Conservation (phyloP, 2,113 vertebrate species). For the Charadrius vociferus region DNA sequence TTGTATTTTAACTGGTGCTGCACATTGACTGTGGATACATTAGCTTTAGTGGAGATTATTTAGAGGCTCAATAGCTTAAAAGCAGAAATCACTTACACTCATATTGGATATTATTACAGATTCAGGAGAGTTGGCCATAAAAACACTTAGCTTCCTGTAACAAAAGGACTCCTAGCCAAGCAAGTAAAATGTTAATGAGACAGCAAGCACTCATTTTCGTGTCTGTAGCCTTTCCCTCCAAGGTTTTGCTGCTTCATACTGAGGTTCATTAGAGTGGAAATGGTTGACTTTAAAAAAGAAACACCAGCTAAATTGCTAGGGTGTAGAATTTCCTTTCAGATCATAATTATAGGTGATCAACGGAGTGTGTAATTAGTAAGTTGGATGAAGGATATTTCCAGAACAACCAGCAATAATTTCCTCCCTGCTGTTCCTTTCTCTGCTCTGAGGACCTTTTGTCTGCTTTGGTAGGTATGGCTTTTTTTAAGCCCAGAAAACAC, state of each 20-base stretch:
- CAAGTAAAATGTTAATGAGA: constrained; percentile 65
- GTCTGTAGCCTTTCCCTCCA: constrained; percentile 17
- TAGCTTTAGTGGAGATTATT: constrained; percentile 43
- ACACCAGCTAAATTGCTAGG: neutral
- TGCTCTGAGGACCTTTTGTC: constrained; percentile 11
- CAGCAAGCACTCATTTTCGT: constrained; percentile 46
- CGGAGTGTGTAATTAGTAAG: constrained; percentile 60
- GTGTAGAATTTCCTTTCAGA: constrained; percentile 42
- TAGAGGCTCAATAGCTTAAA: constrained; percentile 57
- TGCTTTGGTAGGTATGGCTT: neutral
- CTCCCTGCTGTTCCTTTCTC: constrained; percentile 36
- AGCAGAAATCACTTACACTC: constrained; percentile 54
- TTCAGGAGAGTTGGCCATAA: constrained; percentile 48
- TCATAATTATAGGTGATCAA: constrained; percentile 53
- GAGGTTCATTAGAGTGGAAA: constrained; percentile 45
- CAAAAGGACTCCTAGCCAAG: constrained; percentile 50
- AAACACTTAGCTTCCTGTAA: constrained; percentile 67
- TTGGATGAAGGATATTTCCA: constrained; percentile 39
- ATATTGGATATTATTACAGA: constrained; percentile 57
- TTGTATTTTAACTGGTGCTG: constrained; percentile 32
- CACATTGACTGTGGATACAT: constrained; percentile 22
- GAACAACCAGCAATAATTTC: constrained; percentile 52
- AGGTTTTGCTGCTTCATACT: constrained; percentile 32
- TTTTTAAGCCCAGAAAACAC: constrained; percentile 1
- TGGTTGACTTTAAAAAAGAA: constrained; percentile 30